Evolutionary conservation across 1,140 invertebrate species (phyloP), one percentile per base, ranked within the genome.

Genomic region (Platorchestia sp.): DNA sequence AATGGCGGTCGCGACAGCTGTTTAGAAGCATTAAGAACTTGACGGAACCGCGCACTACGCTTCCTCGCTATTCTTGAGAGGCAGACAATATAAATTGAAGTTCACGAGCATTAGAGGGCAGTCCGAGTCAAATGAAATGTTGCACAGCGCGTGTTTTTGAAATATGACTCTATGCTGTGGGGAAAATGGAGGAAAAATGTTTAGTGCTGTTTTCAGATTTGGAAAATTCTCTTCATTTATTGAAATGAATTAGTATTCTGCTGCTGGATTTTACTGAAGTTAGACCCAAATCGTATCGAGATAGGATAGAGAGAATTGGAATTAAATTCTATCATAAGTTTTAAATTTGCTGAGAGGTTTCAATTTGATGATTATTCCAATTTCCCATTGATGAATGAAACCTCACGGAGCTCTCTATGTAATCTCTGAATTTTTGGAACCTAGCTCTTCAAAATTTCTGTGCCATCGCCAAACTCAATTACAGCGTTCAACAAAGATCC

Each of bases 1-100:
- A 89, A 89, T 89, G 87, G 87, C 87, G 87, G 87, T 89, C 87
- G 43, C 87, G 87, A 89, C 87, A 43, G 87, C 87, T 89, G 87
- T 89, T 89, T 89, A 44, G 43, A 89, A 89, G 87, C 87, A 89
- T 89, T 89, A 89, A 42, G 41, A 42, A 89, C 87, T 89, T 44
- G 87, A 42, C 87, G 59, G 27, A 75, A 36, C 59, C 27, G 1
- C 36, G 59, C 59, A 22, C 14, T 75, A 10, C 59, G 7, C 59
- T 75, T 7, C 59, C 59, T 14, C 36, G 14, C 27, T 75, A 3
- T 75, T 75, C 27, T 75, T 75, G 10, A 75, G 27, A 75, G 59
- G 10, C 59, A 75, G 59, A 75, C 59, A 75, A 75, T 75, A 75
- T 75, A 10, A 75, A 75, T n/a, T 75, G 59, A 75, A 22, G 59